These are phyloP conservation scores for Anhinga anhinga DNA, from an alignment of 2,113 vertebrate species.

Conservation along the genomic window DNA sequence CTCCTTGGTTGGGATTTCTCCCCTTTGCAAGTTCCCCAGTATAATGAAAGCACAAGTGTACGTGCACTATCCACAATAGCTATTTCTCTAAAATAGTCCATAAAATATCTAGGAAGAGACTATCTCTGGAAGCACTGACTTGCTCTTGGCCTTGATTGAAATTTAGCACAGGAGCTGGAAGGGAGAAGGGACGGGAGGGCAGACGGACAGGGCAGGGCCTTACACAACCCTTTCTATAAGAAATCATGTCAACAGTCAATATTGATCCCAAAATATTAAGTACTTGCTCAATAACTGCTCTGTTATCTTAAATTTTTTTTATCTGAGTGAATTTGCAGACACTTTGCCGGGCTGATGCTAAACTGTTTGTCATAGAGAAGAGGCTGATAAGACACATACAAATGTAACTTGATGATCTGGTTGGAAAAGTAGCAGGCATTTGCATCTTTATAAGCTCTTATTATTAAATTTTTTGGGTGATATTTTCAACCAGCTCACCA, in stretches of 20 bases:
- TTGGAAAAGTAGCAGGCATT: background rate
- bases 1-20: background rate
- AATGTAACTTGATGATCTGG: fast-evolving
- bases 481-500: background rate
- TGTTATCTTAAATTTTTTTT: background rate
- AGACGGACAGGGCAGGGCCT: background rate
- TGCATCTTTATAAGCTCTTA: background rate
- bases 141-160: background rate
- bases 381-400: background rate
- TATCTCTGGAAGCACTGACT: background rate
- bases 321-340: background rate
- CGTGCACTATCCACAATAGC: no score
- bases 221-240: background rate
- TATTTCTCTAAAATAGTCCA: background rate
- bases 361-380: background rate
- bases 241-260: background rate
- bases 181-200: background rate
- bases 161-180: background rate
- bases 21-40: background rate
- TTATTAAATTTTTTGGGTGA: background rate
- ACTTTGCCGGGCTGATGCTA: background rate
- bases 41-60: background rate
- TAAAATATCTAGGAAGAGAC: background rate
- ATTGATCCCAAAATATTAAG: background rate
- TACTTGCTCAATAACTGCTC: background rate